phyloP scores from a whole-genome alignment of 2,797 vertebrate genomes.

The Tokudaia tokunoshimensis region DNA sequence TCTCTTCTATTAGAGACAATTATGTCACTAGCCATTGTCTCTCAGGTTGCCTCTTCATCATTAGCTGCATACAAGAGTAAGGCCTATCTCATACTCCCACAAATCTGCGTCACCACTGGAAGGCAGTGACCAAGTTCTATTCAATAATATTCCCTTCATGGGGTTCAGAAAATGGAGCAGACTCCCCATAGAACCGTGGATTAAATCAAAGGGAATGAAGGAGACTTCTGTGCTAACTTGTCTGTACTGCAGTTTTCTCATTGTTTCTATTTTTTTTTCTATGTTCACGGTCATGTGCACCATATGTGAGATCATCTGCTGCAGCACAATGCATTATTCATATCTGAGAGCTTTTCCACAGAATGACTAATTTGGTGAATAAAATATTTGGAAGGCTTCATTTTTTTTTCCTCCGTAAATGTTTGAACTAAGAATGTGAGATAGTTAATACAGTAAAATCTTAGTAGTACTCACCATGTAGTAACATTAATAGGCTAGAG shows the following conservation, averaged over 20 bases:
- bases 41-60: background rate
- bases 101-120: background rate
- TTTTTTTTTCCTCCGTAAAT: background rate
- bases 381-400: conserved; percentile 43
- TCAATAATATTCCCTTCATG: background rate
- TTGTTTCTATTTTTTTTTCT: background rate
- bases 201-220: background rate
- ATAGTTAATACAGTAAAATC: background rate
- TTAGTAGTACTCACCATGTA: background rate
- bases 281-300: background rate
- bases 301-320: background rate
- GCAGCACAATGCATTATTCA: background rate
- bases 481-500: background rate
- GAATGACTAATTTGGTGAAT: conserved; percentile 47
- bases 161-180: background rate
- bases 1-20: background rate
- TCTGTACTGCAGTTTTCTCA: background rate
- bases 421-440: conserved; percentile 22
- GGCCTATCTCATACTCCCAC: background rate
- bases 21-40: background rate
- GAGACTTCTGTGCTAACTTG: background rate
- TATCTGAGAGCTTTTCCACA: background rate
- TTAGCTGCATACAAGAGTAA: background rate
- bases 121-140: background rate
- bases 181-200: background rate